phyloP scores from a whole-genome alignment of 2,797 vertebrate species.

The Psittacula echo region DNA sequence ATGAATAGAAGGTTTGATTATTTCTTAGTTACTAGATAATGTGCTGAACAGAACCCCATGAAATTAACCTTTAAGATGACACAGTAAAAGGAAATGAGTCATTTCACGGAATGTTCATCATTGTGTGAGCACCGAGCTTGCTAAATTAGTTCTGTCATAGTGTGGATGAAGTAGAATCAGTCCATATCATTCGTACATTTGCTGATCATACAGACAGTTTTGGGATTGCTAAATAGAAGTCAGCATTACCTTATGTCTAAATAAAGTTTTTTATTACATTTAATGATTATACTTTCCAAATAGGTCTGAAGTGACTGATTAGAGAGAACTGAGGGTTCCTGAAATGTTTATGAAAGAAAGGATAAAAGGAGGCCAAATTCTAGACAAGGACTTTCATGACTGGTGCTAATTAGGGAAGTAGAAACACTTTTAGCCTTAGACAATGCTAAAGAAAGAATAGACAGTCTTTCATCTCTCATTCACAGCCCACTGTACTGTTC shows the following conservation, averaged over 20 bases:
- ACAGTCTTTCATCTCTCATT: not conserved
- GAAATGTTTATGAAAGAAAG: not conserved
- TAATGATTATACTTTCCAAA: conserved; percentile 1
- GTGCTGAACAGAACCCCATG: not conserved
- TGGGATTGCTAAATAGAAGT: not conserved
- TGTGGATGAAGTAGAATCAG: conserved; percentile 55
- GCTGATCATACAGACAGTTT: conserved; percentile 3
- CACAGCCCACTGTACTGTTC: not conserved
- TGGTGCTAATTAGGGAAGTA: not conserved
- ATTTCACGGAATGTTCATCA: conserved; percentile 20
- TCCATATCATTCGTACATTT: conserved; percentile 30
- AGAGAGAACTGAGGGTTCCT: not conserved
- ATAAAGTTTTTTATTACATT: not conserved
- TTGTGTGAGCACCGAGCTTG: not conserved
- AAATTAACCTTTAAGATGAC: conserved; percentile 60
- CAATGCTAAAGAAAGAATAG: not conserved
- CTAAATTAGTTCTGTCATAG: conserved; percentile 40
- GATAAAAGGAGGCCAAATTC: not conserved
- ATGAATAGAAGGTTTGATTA: not conserved
- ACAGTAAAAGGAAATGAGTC: conserved; percentile 58
- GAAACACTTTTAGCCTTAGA: not conserved
- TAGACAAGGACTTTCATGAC: not conserved
- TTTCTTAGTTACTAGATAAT: conserved; percentile 4
- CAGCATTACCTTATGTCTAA: not conserved
- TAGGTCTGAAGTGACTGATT: not conserved